phyloP scores from a whole-genome alignment of 2,113 vertebrate genomes.

The Nyctibius bracteatus region DNA sequence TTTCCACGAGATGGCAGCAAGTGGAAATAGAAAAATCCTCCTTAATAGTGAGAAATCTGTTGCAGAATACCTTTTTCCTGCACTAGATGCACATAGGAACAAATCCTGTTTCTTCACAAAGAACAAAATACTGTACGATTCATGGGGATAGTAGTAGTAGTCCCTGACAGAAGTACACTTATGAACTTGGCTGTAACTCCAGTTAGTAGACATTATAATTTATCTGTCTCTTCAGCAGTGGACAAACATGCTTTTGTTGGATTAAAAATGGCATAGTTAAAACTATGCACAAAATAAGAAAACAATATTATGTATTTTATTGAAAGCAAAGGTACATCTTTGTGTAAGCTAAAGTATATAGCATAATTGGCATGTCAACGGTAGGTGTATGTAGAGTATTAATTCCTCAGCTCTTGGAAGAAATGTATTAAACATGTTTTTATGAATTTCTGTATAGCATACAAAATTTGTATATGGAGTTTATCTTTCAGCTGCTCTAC shows the following conservation, averaged over 20 bases:
- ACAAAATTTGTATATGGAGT: neutral
- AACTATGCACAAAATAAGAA: neutral
- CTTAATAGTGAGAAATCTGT: neutral
- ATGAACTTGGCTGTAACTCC: neutral
- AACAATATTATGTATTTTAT: neutral
- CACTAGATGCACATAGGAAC: neutral
- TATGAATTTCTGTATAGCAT: neutral
- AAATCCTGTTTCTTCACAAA: neutral
- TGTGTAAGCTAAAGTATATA: neutral
- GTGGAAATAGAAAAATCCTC: neutral
- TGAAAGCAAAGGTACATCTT: neutral
- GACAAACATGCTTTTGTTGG: neutral
- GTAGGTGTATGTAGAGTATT: neutral
- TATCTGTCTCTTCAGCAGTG: neutral
- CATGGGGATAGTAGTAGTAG: neutral
- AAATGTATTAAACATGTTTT: neutral
- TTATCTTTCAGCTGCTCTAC: neutral
- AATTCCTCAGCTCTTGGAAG: neutral
- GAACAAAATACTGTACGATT: neutral
- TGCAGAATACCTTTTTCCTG: neutral
- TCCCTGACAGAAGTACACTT: neutral
- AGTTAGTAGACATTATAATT: neutral
- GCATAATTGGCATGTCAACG: neutral
- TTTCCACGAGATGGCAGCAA: slow-evolving; percentile 53
- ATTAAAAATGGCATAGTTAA: neutral